Percentiles rank a stretch among this genome's conserved stretches.
Conservation (phyloP, 1,140 invertebrate species). For the Platyscapa corneri region DNA sequence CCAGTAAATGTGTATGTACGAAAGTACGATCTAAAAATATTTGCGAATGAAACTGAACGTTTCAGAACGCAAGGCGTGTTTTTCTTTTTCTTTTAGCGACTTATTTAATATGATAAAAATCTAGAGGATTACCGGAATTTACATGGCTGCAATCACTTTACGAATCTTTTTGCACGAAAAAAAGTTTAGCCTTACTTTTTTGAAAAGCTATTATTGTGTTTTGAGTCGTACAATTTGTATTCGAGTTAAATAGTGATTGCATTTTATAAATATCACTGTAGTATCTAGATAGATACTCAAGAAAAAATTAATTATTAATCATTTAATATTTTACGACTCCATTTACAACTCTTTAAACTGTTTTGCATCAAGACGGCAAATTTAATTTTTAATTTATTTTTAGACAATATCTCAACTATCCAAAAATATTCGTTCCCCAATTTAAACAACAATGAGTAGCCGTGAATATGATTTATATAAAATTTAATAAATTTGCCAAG, state of each 20-base stretch:
- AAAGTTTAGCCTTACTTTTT: no score
- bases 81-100: background rate
- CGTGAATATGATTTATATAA: background rate
- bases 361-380: no score
- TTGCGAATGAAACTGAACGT: conserved; percentile 29
- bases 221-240: no score
- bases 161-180: background rate
- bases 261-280: no score
- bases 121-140: background rate
- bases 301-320: no score
- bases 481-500: background rate
- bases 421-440: background rate
- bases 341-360: no score
- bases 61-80: conserved; percentile 26
- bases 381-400: background rate
- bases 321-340: no score
- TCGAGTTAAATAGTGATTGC: no score
- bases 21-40: conserved; percentile 39
- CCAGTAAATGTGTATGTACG: background rate
- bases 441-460: background rate
- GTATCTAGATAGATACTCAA: no score
- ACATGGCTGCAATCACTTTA: background rate
- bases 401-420: background rate
- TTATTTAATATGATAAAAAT: background rate
- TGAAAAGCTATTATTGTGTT: no score